Base-by-base conservation (phyloP, 2,888 invertebrate species). In the Cataglyphis altisquamis region DNA sequence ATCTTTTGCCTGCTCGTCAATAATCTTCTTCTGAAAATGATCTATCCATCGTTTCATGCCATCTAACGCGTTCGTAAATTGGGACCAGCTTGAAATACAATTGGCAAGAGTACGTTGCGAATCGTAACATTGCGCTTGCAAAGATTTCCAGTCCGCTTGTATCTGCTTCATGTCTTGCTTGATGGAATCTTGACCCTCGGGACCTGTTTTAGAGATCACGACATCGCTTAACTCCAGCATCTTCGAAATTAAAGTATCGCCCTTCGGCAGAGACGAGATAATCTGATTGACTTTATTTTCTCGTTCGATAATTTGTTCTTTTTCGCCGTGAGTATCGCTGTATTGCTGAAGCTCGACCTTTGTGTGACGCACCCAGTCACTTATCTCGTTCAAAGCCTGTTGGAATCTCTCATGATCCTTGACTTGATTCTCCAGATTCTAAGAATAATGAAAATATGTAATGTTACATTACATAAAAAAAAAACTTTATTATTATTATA, bases 291-390 rank as follows among this genome's bases (percentile, higher is more conserved):
- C 96, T 91, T 97, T 97, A 70, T 96, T 96, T 45, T 98, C 96
- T 93, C 98, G 98, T 90, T 97, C 97, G 82, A 97, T 96, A 0
- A 97, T 97, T 77, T 96, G 96, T 72, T 97, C 97, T 89, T 97
- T 97, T 93, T 98, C 98, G 3, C 98, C 98, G 92, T 98, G 98
- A 0, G 98, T 97, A 94, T 98, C 98, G 3, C 97, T 97, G 89
- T 97, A 97, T 90, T 98, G 97, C 92, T 98, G 98, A 41, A 98
- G 96, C 88, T 97, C 97, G n/a, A 97, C 96, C 92, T 97, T 97
- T 21, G 97, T 96, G 91, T 97, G 97, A 41, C 98, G 96, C 36
- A 99, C 96, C 98, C 98, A 98, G 90, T 99, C 98, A 82, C 97
- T 96, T 82, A 98, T 97, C 91, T 97, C 97, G 91, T 97, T 97